Percentiles rank a stretch among this genome's conserved stretches.
Conservation (phyloP, 2,113 vertebrate genomes). For the Tragelaphus buxtoni region DNA sequence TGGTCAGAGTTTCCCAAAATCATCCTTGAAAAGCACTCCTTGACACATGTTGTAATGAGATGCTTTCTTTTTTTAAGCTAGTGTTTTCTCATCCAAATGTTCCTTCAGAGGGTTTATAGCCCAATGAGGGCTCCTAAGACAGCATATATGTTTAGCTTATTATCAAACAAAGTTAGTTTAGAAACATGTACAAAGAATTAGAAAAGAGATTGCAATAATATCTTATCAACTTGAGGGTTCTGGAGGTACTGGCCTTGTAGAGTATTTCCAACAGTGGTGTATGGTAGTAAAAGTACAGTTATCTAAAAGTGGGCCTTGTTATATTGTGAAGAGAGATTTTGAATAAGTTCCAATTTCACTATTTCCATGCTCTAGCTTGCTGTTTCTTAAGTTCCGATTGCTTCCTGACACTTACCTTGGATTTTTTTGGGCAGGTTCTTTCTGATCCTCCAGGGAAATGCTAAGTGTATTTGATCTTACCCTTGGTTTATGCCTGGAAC, state of each 20-base stretch:
- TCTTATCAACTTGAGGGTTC: not conserved
- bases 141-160: constrained; percentile 11
- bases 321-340: not conserved
- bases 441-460: not conserved
- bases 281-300: not conserved
- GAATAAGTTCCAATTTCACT: not conserved
- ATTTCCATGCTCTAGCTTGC: not conserved
- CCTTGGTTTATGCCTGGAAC: not conserved
- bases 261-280: not conserved
- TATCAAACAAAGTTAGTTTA: not conserved
- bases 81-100: not conserved
- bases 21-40: not conserved
- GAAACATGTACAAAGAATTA: constrained; percentile 22
- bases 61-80: not conserved
- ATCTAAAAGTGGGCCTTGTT: not conserved
- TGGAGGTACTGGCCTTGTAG: not conserved
- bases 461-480: not conserved
- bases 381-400: not conserved
- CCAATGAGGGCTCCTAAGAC: not conserved
- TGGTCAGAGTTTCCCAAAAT: not conserved
- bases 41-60: not conserved
- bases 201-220: not conserved
- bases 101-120: constrained; percentile 14
- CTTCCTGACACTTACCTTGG: not conserved
- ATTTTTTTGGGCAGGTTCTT: not conserved